Conservation (phyloP, 2,797 vertebrate species). For the Remorina albescens region DNA sequence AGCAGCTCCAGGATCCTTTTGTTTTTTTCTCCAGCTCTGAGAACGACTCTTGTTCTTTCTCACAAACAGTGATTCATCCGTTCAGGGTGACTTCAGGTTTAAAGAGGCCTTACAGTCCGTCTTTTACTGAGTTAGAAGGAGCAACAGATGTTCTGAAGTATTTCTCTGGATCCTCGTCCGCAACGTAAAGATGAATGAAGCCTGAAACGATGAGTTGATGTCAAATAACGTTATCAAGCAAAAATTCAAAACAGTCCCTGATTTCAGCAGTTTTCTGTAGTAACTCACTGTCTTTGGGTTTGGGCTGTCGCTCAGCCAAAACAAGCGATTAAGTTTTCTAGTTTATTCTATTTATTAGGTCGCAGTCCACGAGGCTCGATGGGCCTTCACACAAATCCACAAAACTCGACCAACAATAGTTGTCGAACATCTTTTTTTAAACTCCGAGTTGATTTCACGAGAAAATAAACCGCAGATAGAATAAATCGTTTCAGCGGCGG, state of each 20-base stretch:
- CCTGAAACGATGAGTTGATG: background rate
- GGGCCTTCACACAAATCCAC: too few species aligned
- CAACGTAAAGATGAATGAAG: background rate
- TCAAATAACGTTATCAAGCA: too few species aligned
- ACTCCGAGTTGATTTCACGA: too few species aligned
- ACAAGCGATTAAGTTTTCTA: too few species aligned
- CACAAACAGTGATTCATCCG: background rate
- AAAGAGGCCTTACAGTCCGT: background rate
- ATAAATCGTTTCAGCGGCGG: background rate
- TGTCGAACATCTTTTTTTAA: too few species aligned
- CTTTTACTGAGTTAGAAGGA: too few species aligned
- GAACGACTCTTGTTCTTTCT: background rate
- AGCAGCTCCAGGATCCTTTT: conserved; percentile 3
- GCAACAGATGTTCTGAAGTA: background rate
- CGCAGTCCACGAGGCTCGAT: too few species aligned
- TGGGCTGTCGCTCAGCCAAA: too few species aligned
- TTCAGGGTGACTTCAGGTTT: background rate
- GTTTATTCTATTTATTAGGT: too few species aligned
- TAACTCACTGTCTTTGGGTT: too few species aligned
- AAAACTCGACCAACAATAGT: too few species aligned
- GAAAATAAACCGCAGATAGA: background rate
- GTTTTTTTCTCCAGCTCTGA: background rate
- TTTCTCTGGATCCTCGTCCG: background rate
- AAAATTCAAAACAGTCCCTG: background rate
- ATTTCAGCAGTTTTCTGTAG: background rate